Base-by-base conservation (phyloP, 2,113 vertebrate species). In the Psophia crepitans region DNA sequence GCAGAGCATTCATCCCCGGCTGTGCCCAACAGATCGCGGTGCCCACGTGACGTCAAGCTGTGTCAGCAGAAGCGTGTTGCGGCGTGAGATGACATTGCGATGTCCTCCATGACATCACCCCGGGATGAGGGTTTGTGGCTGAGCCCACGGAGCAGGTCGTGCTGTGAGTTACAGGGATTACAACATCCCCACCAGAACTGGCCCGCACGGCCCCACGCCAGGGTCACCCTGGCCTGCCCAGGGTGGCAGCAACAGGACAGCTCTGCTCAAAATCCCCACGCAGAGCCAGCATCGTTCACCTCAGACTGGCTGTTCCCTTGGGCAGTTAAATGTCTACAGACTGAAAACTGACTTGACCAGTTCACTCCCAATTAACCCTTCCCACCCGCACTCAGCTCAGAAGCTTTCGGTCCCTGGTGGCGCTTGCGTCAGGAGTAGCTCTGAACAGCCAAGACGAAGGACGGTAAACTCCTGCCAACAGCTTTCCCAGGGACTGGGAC, bases 41-140 rank as follows among this genome's bases (percentile, higher is more conserved):
- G 71, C 92, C 84, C 82, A 39, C 49, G 65, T 88, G 90, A 64
- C 44, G 44, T 26, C 11, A 5, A 24, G 93, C 90, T 93, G 93
- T 73, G 86, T 96, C 84, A 91, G 95, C 95, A 95, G 68, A 37
- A 86, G 90, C 93, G 4, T 85, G 90, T 89, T 83, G 87, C 14
- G 9, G 87, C 93, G 22, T 60, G 95, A 93, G 87, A 22, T 4
- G 37, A 80, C 93, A 27, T 44, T 46, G 69, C 87, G 4, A 53
- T 39, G 92, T 65, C 92, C 92, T 77, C 82, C 68, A 7, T 71
- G 82, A 61, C 92, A 90, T 84, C 86, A 80, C n/a, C 87, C 44
- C 14, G 2, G 53, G 87, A 41, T 8, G 9, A 78, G 82, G 75
- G 71, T 2, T 79, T 20, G 49, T 0, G 60, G 82, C 86, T 1